Evolutionary conservation across 2,113 vertebrate genomes (phyloP).

Genomic region (Eira barbara): DNA sequence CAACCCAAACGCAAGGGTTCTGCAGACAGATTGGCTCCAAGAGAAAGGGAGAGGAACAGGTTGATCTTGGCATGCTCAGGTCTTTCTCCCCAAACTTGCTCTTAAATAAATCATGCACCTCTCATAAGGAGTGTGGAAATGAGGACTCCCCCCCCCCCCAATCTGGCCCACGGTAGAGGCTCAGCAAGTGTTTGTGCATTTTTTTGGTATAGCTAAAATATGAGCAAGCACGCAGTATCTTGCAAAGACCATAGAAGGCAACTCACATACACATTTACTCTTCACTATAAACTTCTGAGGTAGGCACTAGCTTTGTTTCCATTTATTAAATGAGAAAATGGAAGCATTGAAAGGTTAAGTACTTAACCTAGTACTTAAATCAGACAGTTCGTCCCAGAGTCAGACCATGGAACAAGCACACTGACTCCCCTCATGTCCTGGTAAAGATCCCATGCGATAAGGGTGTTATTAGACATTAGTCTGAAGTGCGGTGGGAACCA

Average conservation of each 20-base stretch:
- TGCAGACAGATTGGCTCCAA: background rate
- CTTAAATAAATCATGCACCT: background rate
- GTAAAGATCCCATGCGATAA: background rate
- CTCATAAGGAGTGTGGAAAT: background rate
- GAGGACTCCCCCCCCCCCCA: background rate
- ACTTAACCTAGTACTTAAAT: background rate
- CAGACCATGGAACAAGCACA: background rate
- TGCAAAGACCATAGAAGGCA: background rate
- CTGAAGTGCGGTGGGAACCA: background rate
- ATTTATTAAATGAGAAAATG: background rate
- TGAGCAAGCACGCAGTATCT: background rate
- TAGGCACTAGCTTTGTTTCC: background rate
- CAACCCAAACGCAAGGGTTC: background rate
- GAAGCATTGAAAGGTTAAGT: background rate
- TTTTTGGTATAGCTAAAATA: background rate
- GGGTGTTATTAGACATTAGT: background rate
- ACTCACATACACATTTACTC: background rate
- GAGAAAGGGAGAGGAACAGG: background rate
- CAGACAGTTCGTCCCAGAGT: background rate
- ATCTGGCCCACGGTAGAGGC: background rate
- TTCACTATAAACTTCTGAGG: background rate
- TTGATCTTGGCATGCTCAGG: background rate
- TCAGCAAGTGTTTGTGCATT: background rate
- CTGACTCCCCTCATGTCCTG: background rate
- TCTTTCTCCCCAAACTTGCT: background rate